Percentiles rank a stretch among this genome's conserved stretches.
Conservation (phyloP, 2,888 invertebrate species). For the Dynastes grantii region DNA sequence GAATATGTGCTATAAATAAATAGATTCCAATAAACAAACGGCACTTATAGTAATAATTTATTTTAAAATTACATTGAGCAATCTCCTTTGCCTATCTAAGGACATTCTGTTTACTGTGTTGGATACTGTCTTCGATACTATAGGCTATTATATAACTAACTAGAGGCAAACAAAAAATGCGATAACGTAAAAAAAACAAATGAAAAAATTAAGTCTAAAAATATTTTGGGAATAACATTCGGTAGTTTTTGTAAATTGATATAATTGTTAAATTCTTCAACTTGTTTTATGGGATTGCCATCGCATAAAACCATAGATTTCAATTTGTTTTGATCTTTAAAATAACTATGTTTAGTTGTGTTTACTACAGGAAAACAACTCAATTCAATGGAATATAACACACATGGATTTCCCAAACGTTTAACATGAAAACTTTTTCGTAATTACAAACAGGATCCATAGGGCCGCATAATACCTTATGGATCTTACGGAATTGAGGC, state of each 20-base stretch:
- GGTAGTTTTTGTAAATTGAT: not conserved
- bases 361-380: too few species aligned
- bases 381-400: too few species aligned
- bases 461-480: too few species aligned
- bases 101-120: conserved; percentile 6
- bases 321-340: too few species aligned
- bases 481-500: too few species aligned
- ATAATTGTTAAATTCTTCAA: not conserved
- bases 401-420: too few species aligned
- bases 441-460: too few species aligned
- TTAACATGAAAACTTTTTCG: too few species aligned
- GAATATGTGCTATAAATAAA: not conserved
- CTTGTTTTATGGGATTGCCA: too few species aligned
- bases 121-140: not conserved
- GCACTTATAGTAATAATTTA: not conserved
- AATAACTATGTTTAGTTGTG: too few species aligned
- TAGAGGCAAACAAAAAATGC: not conserved
- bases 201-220: too few species aligned
- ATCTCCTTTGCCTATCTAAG: conserved; percentile 15
- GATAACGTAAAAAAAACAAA: conserved; percentile 9
- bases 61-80: not conserved
- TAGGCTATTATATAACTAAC: not conserved
- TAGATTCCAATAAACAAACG: not conserved
- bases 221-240: not conserved
- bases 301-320: too few species aligned